A percentile compares a stretch with the other conserved stretches of the same genome.
These are phyloP conservation scores for Lates calcarifer DNA, from an alignment of 2,113 vertebrate species.

Conservation along the genomic window DNA sequence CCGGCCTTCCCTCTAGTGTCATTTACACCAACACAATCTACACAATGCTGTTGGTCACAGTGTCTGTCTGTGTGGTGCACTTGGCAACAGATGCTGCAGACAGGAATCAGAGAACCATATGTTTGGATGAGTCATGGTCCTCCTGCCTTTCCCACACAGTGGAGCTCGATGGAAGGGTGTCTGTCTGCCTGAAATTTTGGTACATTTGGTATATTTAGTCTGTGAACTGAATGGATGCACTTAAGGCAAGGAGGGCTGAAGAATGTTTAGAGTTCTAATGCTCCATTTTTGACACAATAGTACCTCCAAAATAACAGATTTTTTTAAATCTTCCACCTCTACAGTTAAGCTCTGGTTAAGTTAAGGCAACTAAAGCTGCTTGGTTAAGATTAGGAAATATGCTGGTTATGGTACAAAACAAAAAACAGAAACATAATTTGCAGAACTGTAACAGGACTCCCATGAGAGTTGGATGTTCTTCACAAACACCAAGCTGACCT, in stretches of 20 bases:
- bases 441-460: no score
- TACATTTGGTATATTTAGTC: not conserved
- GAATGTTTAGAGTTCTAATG: not conserved
- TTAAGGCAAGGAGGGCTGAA: not conserved
- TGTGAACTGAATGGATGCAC: not conserved
- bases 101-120: constrained; percentile 95
- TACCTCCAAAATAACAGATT: no score
- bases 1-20: constrained; percentile 29
- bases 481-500: no score
- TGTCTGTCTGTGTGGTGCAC: constrained; percentile 91
- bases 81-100: constrained; percentile 94
- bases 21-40: constrained; percentile 48
- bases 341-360: not conserved
- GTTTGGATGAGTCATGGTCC: constrained; percentile 94
- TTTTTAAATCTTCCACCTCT: no score
- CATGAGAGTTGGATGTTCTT: not conserved
- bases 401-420: no score
- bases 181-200: not conserved
- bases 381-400: not conserved
- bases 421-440: no score
- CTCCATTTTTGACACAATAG: no score
- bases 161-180: not conserved
- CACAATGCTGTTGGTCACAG: constrained; percentile 90
- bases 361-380: not conserved
- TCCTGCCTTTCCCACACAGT: constrained; percentile 86